These are phyloP conservation scores for Hippoglossus hippoglossus DNA, from an alignment of 2,797 vertebrate genomes.

Conservation along the genomic window DNA sequence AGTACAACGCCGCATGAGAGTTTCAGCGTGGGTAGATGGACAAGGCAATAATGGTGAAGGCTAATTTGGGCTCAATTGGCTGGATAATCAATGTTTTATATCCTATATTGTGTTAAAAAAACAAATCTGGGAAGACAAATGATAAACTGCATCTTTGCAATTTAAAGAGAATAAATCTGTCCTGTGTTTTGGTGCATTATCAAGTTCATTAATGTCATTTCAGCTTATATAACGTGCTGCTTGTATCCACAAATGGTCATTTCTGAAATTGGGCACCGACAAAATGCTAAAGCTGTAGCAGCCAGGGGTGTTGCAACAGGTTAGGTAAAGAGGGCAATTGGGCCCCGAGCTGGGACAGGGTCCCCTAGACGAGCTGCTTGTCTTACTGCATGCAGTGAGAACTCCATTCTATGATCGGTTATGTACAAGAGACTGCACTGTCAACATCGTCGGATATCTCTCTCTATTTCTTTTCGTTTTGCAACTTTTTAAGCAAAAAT, in stretches of 20 bases:
- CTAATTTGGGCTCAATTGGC: conserved; percentile 5
- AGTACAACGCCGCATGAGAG: conserved; percentile 14
- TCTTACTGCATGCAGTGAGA: too few relatives aligned
- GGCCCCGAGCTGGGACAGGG: too few relatives aligned
- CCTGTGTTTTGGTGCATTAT: background rate
- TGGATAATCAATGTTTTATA: background rate
- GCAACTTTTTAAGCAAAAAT: too few relatives aligned
- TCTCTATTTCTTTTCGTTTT: too few relatives aligned
- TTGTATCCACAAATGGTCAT: background rate
- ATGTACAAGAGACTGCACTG: too few relatives aligned
- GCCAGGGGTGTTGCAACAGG: too few relatives aligned
- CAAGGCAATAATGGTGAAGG: conserved; percentile 18
- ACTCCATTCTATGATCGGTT: too few relatives aligned
- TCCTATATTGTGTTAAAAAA: background rate
- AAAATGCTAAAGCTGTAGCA: too few relatives aligned
- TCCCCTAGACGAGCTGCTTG: too few relatives aligned
- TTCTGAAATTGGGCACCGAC: too few relatives aligned
- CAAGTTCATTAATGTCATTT: background rate
- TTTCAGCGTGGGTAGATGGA: conserved; percentile 5
- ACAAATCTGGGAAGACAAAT: background rate
- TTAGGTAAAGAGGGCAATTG: too few relatives aligned
- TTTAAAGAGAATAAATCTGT: background rate
- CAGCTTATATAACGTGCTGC: background rate
- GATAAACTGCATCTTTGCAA: background rate
- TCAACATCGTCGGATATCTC: too few relatives aligned